Evolutionary conservation across 1,140 invertebrate species (phyloP).

Genomic region (Panagrolaimus sp.): DNA sequence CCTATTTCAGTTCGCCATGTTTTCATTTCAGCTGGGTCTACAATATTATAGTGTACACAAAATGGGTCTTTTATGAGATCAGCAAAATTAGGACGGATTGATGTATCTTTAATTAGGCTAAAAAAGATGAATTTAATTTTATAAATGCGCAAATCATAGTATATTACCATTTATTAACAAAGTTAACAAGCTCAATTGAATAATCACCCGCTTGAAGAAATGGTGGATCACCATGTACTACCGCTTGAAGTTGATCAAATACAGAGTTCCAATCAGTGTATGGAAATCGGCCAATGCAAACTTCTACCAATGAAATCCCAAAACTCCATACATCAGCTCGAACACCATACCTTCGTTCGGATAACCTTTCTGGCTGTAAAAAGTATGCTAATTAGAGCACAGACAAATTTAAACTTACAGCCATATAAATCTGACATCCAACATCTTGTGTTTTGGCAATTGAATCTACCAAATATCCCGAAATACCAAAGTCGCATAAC

Average conservation of each 20-base stretch:
- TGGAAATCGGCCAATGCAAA: slow-evolving; percentile 22
- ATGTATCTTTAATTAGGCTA: slow-evolving; percentile 8
- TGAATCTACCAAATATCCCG: slow-evolving; percentile 1
- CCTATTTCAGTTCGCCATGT: slow-evolving; percentile 5
- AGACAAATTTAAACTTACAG: slow-evolving; percentile 5
- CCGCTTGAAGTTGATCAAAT: slow-evolving; percentile 24
- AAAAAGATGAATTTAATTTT: slow-evolving; percentile 3
- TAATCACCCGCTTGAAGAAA: slow-evolving; percentile 13
- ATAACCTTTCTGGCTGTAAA: neutral
- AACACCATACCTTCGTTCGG: slow-evolving; percentile 9
- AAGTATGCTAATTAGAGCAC: neutral
- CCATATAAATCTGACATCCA: slow-evolving; percentile 9
- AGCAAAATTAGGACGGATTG: slow-evolving; percentile 1
- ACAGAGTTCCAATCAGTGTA: slow-evolving; percentile 15
- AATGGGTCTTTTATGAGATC: slow-evolving; percentile 7
- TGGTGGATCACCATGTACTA: slow-evolving; percentile 21
- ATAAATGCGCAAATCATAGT: too few species aligned
- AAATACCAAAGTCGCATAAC: slow-evolving; percentile 76
- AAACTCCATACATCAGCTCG: slow-evolving; percentile 11
- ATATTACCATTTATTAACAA: slow-evolving; percentile 17
- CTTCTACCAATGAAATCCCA: slow-evolving; percentile 15
- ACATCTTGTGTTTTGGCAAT: slow-evolving; percentile 4
- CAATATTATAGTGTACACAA: slow-evolving; percentile 7
- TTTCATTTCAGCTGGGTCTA: slow-evolving; percentile 4
- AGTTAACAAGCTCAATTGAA: slow-evolving; percentile 18